Evolutionary conservation across 2,113 vertebrate genomes (phyloP), one percentile per base, ranked within the genome.

Genomic region (Heliornis fulica): DNA sequence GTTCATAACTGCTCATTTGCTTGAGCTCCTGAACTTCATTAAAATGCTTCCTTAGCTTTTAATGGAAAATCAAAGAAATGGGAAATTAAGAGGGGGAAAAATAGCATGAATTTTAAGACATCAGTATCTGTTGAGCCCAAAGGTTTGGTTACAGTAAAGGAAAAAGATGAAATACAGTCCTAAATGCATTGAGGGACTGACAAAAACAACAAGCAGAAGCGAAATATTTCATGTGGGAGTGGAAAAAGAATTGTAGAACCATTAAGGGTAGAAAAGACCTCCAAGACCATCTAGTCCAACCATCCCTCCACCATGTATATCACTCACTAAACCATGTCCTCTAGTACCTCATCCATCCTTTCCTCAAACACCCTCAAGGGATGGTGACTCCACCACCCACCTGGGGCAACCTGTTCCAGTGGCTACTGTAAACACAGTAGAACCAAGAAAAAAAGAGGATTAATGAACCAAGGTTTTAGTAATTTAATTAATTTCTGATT

Each of bases 1-100:
- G 54, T 77, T 93, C 65, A 43, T 94, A 95, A 93, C 71, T 48
- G n/a, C 38, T 92, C 45, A 61, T 93, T 91, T 79, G 57, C n/a
- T 25, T 57, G 31, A 83, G 75, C 36, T 65, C 40, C 76, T 71
- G 60, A 93, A 94, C 82, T 72, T 45, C 10, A 57, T 86, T 83
- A 77, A 88, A 88, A 96, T 69, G 36, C 40, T 93, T 91, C 70
- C 2, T 19, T 60, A 82, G 80, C 31, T 23, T 83, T 86, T 86
- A 8, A 45, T 43, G 1, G 75, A 72, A 80, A 92, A 90, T 76
- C 41, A 53, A 69, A 72, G 41, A 71, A 59, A 59, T 65, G 31
- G 69, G 74, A 87, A 5, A 77, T 48, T 80, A 69, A 61, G 10
- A 3, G 3, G 10, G 3, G 3, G n/a, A 34, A 20, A 65, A 87